Base-by-base conservation (phyloP, 2,888 invertebrate genomes). In the Rhyacophila evoluta region DNA sequence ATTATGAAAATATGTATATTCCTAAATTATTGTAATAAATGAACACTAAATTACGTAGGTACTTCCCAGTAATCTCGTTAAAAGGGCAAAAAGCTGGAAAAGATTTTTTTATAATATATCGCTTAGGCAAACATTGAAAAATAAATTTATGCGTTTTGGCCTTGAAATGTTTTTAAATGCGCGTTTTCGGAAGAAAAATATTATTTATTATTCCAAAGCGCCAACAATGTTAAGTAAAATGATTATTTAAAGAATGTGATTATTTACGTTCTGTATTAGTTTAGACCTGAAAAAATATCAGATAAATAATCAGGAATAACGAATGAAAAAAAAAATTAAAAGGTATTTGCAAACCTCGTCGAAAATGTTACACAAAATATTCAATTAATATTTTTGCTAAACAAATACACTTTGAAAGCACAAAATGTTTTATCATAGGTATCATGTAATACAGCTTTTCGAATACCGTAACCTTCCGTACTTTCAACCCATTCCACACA, bases 361-460 rank as follows among this genome's bases (percentile, higher is more conserved):
- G n/a, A n/a, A n/a, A 55, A 19, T 15, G 55, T 55, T 55, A 19
- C 19, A 2, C 55, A 19, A 55, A 19, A 19, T 19, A 55, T 55
- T 19, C 10, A 25, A 55, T 55, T 55, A 19, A 55, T n/a, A 55
- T 55, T 55, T 55, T 15, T 55, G 55, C 19, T 55, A 19, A 55
- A 55, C 19, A 15, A 55, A 55, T 55, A 25, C 6, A 55, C 55
- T 55, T 55, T 55, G 55, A 4, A 55, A 55, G 15, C 19, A 19
- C 55, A 55, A 55, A 55, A 55, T 15, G 55, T 55, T 55, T 55
- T 55, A 19, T 10, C 55, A 55, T 55, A 55, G 19, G 55, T 55
- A 8, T 10, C 10, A 55, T 55, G n/a, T n/a, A n/a, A 55, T 55
- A 55, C 19, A 55, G 55, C 19, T 19, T 19, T 55, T 55, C 55